These are phyloP conservation scores for Holotrichia oblita DNA, from an alignment of 1,140 invertebrate species.

Conservation along the genomic window DNA sequence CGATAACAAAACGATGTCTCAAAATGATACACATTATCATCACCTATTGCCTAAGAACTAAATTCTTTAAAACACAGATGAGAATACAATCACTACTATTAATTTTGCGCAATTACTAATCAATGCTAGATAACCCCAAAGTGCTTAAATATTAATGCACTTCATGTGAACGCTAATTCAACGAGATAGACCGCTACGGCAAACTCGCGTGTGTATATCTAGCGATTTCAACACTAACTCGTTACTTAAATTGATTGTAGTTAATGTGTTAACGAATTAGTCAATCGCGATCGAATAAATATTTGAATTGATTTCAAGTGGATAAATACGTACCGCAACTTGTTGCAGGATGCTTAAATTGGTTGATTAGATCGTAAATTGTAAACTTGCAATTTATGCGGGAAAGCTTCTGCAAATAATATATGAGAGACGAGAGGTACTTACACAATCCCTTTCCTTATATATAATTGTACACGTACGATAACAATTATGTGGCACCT, in stretches of 20 bases:
- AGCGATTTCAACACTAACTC: not conserved
- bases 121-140: not conserved
- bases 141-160: not conserved
- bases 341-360: not conserved
- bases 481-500: too few species aligned
- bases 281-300: constrained; percentile 1
- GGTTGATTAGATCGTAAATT: not conserved
- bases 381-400: too few species aligned
- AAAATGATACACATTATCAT: too few species aligned
- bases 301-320: not conserved
- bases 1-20: too few species aligned
- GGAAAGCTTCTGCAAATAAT: too few species aligned
- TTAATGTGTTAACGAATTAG: constrained; percentile 28
- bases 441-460: too few species aligned
- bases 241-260: constrained; percentile 21
- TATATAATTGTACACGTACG: too few species aligned
- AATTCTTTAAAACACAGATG: too few species aligned
- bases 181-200: not conserved
- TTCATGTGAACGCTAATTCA: not conserved
- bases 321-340: not conserved
- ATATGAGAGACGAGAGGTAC: too few species aligned
- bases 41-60: too few species aligned
- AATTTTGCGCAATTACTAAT: too few species aligned
- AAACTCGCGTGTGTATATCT: not conserved
- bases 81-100: too few species aligned